phyloP scores from a whole-genome alignment of 2,797 vertebrate species.

The Leptodactylus fallax region DNA sequence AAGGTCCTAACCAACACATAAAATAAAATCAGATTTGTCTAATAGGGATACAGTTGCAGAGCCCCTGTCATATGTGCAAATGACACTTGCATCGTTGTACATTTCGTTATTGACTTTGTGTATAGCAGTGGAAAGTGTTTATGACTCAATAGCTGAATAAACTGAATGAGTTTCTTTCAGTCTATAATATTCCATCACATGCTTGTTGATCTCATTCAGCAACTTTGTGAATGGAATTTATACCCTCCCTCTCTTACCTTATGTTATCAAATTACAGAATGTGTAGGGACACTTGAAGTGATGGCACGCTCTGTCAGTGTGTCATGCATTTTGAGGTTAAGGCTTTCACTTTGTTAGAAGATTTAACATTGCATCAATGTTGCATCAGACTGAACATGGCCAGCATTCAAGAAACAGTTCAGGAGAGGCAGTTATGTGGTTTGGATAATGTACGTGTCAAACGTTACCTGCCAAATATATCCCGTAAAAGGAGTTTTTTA shows the following conservation, averaged over 20 bases:
- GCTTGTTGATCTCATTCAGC: conserved; percentile 10
- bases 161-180: background rate
- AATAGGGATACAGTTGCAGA: background rate
- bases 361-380: conserved; percentile 52
- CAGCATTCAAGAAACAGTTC: background rate
- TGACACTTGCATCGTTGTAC: background rate
- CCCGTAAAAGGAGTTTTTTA: background rate
- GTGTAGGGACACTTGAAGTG: conserved; percentile 41
- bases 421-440: background rate
- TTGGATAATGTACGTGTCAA: conserved; percentile 14
- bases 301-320: background rate
- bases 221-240: conserved; percentile 49
- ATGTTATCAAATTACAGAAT: conserved; percentile 33
- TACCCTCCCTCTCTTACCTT: background rate
- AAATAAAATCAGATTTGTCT: background rate
- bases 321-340: conserved; percentile 11
- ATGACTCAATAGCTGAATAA: background rate
- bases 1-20: background rate
- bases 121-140: background rate
- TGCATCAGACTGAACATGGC: conserved; percentile 49
- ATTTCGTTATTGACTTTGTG: background rate
- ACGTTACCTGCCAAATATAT: conserved; percentile 4
- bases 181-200: background rate
- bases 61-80: background rate
- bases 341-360: background rate